phyloP scores from a whole-genome alignment of 2,888 invertebrate genomes.

The Gymnocheta viridis region DNA sequence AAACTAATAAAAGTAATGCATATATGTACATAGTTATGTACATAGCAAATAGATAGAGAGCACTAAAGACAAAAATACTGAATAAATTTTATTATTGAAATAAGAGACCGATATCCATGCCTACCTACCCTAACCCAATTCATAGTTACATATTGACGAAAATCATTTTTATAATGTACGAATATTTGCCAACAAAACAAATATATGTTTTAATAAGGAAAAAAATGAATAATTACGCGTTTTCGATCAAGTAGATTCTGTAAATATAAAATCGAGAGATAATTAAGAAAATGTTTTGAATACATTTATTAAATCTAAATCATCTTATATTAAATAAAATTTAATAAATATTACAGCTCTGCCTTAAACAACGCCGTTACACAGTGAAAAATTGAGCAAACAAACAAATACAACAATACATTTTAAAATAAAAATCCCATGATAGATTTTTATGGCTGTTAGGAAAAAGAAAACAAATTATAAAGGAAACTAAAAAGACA shows the following conservation, averaged over 20 bases:
- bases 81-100: no score
- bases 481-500: background rate
- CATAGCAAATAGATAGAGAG: no score
- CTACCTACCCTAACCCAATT: no score
- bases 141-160: no score
- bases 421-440: background rate
- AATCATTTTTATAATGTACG: no score
- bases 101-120: no score
- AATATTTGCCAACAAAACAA: no score
- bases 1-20: no score
- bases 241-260: background rate
- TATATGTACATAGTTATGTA: no score
- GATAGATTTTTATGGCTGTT: conserved; percentile 1
- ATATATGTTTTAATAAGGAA: no score
- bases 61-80: no score
- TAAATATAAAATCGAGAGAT: conserved; percentile 51
- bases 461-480: background rate
- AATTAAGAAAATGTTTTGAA: conserved; percentile 24
- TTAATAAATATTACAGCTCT: conserved; percentile 61
- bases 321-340: conserved; percentile 20
- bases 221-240: no score
- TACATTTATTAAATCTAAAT: conserved; percentile 6
- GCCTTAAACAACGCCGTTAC: conserved; percentile 33
- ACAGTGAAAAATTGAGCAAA: conserved; percentile 13
- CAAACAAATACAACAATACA: background rate